Evolutionary conservation across 2,113 vertebrate species (phyloP).

Genomic region (Cyprinodon brontotheroides): DNA sequence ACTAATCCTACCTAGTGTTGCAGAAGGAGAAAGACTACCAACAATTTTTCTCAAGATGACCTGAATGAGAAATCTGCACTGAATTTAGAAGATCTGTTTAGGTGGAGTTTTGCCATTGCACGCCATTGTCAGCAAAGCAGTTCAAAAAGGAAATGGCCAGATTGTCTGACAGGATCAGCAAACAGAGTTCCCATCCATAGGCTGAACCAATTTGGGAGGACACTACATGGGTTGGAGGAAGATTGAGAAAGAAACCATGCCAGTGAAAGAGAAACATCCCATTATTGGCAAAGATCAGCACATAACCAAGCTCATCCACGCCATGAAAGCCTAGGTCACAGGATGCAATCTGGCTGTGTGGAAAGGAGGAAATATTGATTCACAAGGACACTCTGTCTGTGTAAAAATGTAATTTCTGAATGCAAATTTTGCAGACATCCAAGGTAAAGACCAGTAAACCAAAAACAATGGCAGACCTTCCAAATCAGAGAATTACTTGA

Average conservation of each 20-base stretch:
- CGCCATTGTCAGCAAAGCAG: too few species aligned
- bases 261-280: not conserved
- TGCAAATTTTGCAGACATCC: not conserved
- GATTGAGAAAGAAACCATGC: not conserved
- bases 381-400: not conserved
- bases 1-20: too few species aligned
- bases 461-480: not conserved
- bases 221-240: not conserved
- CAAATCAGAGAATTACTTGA: not conserved
- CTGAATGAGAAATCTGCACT: too few species aligned
- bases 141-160: too few species aligned
- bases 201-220: not conserved
- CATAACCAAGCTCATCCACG: not conserved
- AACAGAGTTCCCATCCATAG: too few species aligned
- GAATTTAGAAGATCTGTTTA: too few species aligned
- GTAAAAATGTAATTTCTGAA: not conserved
- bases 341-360: too few species aligned
- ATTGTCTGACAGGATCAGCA: too few species aligned
- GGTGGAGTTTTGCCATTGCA: too few species aligned
- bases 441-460: not conserved
- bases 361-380: not conserved
- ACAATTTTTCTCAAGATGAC: too few species aligned
- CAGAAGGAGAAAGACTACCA: too few species aligned
- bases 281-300: not conserved
- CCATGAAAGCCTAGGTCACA: not conserved